These are phyloP conservation scores for Trichogramma pretiosum DNA, from an alignment of 1,140 invertebrate genomes.

Conservation along the genomic window DNA sequence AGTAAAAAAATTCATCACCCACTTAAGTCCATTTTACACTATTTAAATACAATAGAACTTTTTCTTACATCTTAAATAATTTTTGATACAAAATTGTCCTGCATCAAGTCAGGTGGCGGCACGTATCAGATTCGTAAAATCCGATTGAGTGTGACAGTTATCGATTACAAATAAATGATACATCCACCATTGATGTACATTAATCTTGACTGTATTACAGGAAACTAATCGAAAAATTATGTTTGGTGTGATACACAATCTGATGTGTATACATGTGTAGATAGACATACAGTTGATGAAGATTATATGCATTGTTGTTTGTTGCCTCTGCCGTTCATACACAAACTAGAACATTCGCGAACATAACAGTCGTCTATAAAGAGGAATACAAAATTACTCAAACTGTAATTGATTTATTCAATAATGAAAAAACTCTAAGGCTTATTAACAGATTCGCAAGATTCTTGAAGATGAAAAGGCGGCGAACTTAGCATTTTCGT, in stretches of 20 bases:
- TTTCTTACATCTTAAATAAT: slow-evolving; percentile 44
- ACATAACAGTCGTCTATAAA: slow-evolving; percentile 4
- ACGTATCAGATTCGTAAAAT: slow-evolving; percentile 42
- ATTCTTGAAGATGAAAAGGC: no score
- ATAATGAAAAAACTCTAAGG: no score
- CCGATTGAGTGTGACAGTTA: slow-evolving; percentile 24
- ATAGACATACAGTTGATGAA: slow-evolving; percentile 9
- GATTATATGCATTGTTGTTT: slow-evolving; percentile 14
- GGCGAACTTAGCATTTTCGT: slow-evolving; percentile 20
- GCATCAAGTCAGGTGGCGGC: slow-evolving; percentile 38
- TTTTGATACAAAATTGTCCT: slow-evolving; percentile 43
- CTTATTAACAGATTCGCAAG: no score
- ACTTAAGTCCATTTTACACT: slow-evolving; percentile 47
- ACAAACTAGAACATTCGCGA: slow-evolving; percentile 4
- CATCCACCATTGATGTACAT: slow-evolving; percentile 26
- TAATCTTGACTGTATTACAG: not conserved
- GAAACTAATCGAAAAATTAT: slow-evolving; percentile 4
- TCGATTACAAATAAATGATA: slow-evolving; percentile 31
- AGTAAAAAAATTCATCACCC: slow-evolving; percentile 41
- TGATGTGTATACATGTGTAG: slow-evolving; percentile 5
- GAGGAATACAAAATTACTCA: slow-evolving; percentile 5
- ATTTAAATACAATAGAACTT: slow-evolving; percentile 48
- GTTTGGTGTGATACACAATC: not conserved
- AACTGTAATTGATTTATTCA: no score
- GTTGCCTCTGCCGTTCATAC: slow-evolving; percentile 2